Percentiles rank a stretch among this genome's conserved stretches.
These are phyloP conservation scores for Helicoverpa assulta DNA, from an alignment of 2,888 invertebrate species.

Conservation along the genomic window DNA sequence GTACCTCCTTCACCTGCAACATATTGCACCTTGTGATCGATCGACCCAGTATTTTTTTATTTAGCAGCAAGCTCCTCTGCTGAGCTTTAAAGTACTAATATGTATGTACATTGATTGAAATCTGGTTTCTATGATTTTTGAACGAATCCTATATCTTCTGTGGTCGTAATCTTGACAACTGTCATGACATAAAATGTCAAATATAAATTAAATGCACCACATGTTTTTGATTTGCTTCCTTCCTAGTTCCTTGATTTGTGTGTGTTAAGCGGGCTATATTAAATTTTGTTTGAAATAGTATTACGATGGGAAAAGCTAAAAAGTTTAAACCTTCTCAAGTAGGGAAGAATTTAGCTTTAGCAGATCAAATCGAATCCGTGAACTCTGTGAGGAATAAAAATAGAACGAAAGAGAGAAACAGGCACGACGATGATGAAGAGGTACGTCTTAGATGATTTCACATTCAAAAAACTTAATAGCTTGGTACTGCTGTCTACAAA, in stretches of 20 bases:
- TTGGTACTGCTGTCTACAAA: too few species aligned
- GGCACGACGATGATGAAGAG: conserved; percentile 94
- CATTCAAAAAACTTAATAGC: background rate
- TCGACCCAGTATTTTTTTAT: too few species aligned
- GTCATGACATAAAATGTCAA: background rate
- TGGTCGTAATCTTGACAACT: conserved; percentile 1
- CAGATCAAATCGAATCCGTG: conserved; percentile 93
- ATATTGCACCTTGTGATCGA: too few species aligned
- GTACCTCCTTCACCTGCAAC: too few species aligned
- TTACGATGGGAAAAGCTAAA: conserved; percentile 94
- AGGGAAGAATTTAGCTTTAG: conserved; percentile 91
- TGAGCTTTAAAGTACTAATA: too few species aligned
- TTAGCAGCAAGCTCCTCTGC: too few species aligned
- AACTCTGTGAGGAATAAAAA: conserved; percentile 91
- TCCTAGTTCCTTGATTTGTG: background rate
- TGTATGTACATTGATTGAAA: too few species aligned
- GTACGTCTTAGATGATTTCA: conserved; percentile 78
- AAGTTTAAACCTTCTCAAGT: conserved; percentile 92
- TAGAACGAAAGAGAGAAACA: conserved; percentile 91
- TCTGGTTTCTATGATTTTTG: background rate
- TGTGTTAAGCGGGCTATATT: background rate
- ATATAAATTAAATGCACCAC: background rate
- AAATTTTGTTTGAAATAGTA: background rate
- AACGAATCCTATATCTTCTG: background rate
- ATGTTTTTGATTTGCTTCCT: background rate